phyloP scores from a whole-genome alignment of 1,140 invertebrate genomes.

The Tetragonula clypearis region DNA sequence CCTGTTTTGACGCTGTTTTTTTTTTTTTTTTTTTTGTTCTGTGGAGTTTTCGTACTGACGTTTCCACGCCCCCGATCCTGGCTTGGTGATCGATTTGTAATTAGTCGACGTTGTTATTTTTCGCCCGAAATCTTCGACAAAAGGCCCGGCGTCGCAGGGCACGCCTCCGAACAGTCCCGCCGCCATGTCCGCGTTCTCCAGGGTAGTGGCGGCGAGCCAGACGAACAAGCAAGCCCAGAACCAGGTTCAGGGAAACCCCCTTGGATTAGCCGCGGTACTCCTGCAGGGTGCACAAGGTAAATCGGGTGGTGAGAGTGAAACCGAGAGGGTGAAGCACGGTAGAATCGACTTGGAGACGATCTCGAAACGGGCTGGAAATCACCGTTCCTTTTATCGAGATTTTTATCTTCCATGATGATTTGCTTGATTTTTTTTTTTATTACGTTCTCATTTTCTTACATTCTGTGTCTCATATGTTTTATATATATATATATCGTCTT shows the following conservation, averaged over 20 bases:
- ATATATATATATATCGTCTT: too few relatives aligned
- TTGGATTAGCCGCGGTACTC: constrained; percentile 80
- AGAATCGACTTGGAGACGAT: not conserved
- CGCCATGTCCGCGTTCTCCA: constrained; percentile 76
- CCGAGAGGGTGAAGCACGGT: constrained; percentile 16
- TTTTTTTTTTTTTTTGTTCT: not conserved
- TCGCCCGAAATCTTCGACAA: constrained; percentile 47
- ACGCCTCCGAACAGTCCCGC: constrained; percentile 77
- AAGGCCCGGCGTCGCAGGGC: constrained; percentile 75
- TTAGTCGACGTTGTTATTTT: constrained; percentile 15
- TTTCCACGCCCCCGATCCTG: not conserved
- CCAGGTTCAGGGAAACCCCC: constrained; percentile 70
- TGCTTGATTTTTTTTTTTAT: too few relatives aligned
- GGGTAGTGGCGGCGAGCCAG: constrained; percentile 69
- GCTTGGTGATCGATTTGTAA: not conserved
- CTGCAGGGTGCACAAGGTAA: constrained; percentile 81
- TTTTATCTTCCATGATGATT: not conserved
- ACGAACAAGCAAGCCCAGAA: constrained; percentile 73
- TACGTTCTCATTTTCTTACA: too few relatives aligned
- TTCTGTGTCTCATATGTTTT: too few relatives aligned
- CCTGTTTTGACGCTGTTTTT: not conserved
- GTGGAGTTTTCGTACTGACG: constrained; percentile 4
- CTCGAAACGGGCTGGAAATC: not conserved
- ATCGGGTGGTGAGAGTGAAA: constrained; percentile 8
- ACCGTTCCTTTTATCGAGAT: not conserved